Evolutionary conservation across 2,113 vertebrate species (phyloP).

Genomic region (Podarcis muralis): DNA sequence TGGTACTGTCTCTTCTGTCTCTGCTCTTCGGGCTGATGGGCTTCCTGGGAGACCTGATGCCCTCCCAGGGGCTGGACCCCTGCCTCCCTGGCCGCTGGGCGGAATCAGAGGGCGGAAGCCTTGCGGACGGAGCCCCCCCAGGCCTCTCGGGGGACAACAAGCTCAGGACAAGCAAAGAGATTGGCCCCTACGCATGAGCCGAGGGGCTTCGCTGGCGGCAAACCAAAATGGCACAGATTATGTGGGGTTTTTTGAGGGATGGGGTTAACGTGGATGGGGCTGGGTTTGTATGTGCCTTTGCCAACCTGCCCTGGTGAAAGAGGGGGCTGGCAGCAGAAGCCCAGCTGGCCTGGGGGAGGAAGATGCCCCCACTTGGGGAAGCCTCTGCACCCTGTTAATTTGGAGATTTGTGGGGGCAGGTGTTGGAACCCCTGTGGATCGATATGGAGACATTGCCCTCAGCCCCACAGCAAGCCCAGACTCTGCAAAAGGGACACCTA

Average conservation of each 20-base stretch:
- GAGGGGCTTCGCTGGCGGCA: not conserved
- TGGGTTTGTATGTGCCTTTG: not conserved
- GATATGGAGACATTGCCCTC: not conserved
- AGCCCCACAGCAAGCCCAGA: too few species aligned
- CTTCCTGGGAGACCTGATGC: constrained; percentile 32
- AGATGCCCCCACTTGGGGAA: not conserved
- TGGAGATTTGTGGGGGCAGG: too few species aligned
- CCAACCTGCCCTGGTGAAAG: too few species aligned
- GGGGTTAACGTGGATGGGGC: not conserved
- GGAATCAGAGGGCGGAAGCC: not conserved
- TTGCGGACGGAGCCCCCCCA: too few species aligned
- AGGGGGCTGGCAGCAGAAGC: not conserved
- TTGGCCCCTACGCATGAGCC: not conserved
- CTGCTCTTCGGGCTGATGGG: constrained; percentile 55
- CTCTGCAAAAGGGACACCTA: too few species aligned
- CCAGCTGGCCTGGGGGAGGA: not conserved
- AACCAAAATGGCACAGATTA: not conserved
- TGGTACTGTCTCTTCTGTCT: constrained; percentile 50
- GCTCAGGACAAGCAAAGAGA: not conserved
- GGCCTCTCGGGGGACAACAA: too few species aligned
- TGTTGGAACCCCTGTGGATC: not conserved
- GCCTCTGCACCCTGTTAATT: too few species aligned
- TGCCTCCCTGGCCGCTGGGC: not conserved
- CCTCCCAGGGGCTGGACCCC: not conserved
- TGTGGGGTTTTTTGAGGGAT: not conserved